Percentiles rank a stretch among this genome's conserved stretches.
Conservation (phyloP, 2,888 invertebrate species). For the Loripinus fragilis region DNA sequence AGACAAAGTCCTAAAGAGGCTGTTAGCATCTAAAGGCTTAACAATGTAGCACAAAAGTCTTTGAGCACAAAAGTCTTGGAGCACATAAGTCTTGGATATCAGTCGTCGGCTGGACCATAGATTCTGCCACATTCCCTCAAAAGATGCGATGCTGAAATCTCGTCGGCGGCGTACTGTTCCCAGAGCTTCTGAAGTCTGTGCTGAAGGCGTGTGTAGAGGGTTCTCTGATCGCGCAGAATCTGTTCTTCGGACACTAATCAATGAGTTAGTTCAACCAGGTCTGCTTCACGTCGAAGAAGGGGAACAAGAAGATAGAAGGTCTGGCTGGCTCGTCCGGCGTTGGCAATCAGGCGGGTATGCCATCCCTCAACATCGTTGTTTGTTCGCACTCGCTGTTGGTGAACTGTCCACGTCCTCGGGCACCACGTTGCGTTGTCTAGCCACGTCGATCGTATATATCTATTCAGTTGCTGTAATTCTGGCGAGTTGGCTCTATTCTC, state of each 20-base stretch:
- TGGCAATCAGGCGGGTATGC: conserved; percentile 8
- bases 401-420: conserved; percentile 22
- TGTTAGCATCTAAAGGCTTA: too few species aligned
- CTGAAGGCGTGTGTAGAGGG: neutral
- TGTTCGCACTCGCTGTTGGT: conserved; percentile 16
- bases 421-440: conserved; percentile 16
- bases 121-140: conserved; percentile 20
- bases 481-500: neutral
- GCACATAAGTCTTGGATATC: too few species aligned
- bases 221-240: conserved; percentile 20
- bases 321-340: conserved; percentile 9
- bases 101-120: conserved; percentile 23
- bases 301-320: neutral
- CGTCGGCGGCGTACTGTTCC: conserved; percentile 5
- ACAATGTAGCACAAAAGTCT: too few species aligned
- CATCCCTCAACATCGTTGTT: too few species aligned
- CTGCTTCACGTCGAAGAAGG: conserved; percentile 13
- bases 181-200: conserved; percentile 22
- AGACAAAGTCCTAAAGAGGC: too few species aligned
- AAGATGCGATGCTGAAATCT: conserved; percentile 19
- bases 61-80: too few species aligned
- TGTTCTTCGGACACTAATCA: conserved; percentile 17
- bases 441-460: conserved; percentile 15
- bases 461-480: neutral
- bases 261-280: conserved; percentile 7